Base-by-base conservation (phyloP, 2,113 vertebrate genomes). In the Nestor notabilis region DNA sequence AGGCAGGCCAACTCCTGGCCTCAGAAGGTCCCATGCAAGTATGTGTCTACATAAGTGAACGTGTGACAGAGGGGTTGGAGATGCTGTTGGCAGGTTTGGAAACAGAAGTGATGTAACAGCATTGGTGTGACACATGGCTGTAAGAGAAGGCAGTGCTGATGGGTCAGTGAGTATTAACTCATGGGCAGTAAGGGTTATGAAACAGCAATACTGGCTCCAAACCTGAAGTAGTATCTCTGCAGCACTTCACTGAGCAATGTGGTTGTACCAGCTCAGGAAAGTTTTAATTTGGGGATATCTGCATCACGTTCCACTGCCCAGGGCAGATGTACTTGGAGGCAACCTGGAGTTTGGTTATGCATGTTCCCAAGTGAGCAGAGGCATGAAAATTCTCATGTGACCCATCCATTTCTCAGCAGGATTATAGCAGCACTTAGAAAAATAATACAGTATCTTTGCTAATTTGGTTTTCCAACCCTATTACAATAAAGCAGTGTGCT, bases 111-210 rank as follows among this genome's bases (percentile, higher is more conserved):
- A 21, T 29, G 2, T 6, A 77, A 5, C 39, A 69, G 3, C 33
- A 18, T 25, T 0, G 0, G 12, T 43, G 50, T 60, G 64, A 47
- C 37, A 35, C 43, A 19, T 0, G 1, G 55, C 70, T 76, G 31
- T 28, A 69, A 69, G 35, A 47, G 65, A 27, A n/a, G 70, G 41
- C 56, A 39, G 23, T 47, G 35, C 64, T 8, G 23, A 13, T 0
- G 2, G 50, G 10, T 28, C 69, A 44, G 33, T 3, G 2, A 64
- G 47, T 3, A 4, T 61, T 70, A 56, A 50, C 11, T 68, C 10
- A 2, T 11, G 29, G 28, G 14, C 37, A 37, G 31, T 19, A 23
- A 17, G 47, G 25, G 44, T 68, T 50, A 10, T 7, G 27, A 76
- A 91, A n/a, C 44, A 69, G 47, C 52, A 47, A 9, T 53, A 15